Percentiles rank a stretch among this genome's conserved stretches.
Conservation (phyloP, 53 echinoderm and acorn worm species). For the Crossaster papposus region DNA sequence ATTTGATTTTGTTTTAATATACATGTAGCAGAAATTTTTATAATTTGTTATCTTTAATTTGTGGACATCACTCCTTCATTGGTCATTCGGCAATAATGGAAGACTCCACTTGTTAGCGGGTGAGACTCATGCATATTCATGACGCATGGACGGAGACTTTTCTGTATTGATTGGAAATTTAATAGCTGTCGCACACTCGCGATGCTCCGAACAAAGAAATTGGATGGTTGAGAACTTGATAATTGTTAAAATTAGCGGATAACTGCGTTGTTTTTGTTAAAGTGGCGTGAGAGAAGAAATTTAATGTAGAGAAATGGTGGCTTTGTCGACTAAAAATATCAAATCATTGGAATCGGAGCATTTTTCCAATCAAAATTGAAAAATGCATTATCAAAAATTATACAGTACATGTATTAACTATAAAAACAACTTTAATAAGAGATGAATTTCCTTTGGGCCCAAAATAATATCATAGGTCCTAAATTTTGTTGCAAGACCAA, state of each 20-base stretch:
- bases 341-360: slow-evolving; percentile 8
- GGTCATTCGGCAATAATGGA: neutral
- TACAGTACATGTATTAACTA: no score
- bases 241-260: neutral
- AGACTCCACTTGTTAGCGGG: slow-evolving; percentile 31
- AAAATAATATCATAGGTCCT: no score
- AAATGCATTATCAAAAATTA: no score
- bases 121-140: slow-evolving; percentile 30
- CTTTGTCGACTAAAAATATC: neutral
- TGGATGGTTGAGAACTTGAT: neutral
- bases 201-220: neutral
- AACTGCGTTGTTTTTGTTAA: neutral
- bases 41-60: neutral
- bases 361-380: no score
- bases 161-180: slow-evolving; percentile 45
- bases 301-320: neutral
- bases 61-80: neutral
- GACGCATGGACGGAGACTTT: neutral
- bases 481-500: no score
- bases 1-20: neutral
- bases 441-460: no score
- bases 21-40: neutral
- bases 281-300: neutral
- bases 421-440: no score
- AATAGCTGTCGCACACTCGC: slow-evolving; percentile 25